Conservation (phyloP, 2,797 vertebrate species). For the Myotis myotis region DNA sequence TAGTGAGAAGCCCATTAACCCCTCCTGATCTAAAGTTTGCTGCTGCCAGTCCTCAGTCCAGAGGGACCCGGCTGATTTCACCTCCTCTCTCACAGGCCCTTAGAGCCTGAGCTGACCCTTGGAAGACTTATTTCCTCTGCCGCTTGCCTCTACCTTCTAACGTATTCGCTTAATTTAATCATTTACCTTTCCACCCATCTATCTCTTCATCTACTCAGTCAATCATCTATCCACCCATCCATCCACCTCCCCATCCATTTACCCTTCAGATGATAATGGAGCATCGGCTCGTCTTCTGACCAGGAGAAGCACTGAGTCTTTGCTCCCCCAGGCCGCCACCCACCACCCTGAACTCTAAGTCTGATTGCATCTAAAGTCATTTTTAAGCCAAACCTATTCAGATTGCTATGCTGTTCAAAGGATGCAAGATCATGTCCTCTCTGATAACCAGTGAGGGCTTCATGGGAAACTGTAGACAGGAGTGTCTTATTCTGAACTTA, state of each 20-base stretch:
- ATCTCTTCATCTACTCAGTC: not conserved
- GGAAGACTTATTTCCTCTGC: conserved; percentile 37
- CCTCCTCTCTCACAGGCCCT: conserved; percentile 28
- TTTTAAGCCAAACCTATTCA: not conserved
- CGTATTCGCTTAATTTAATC: not conserved
- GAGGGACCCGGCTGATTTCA: conserved; percentile 54
- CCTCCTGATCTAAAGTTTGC: conserved; percentile 79
- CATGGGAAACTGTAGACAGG: not conserved
- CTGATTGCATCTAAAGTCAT: not conserved
- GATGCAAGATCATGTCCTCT: not conserved
- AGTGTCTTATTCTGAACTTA: not conserved
- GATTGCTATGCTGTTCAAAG: not conserved
- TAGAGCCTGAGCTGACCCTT: not conserved
- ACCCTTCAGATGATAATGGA: not conserved
- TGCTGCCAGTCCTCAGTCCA: conserved; percentile 65
- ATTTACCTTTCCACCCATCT: not conserved
- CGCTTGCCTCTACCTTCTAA: not conserved
- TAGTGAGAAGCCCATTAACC: conserved; percentile 85
- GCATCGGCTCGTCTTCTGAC: not conserved
- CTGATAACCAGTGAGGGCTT: not conserved
- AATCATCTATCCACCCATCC: not conserved
- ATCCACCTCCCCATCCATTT: not conserved
- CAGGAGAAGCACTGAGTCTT: not conserved
- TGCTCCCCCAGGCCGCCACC: not conserved
- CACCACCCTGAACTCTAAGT: not conserved